Evolutionary conservation across 2,113 vertebrate species (phyloP).

Genomic region (Corythaixoides concolor): DNA sequence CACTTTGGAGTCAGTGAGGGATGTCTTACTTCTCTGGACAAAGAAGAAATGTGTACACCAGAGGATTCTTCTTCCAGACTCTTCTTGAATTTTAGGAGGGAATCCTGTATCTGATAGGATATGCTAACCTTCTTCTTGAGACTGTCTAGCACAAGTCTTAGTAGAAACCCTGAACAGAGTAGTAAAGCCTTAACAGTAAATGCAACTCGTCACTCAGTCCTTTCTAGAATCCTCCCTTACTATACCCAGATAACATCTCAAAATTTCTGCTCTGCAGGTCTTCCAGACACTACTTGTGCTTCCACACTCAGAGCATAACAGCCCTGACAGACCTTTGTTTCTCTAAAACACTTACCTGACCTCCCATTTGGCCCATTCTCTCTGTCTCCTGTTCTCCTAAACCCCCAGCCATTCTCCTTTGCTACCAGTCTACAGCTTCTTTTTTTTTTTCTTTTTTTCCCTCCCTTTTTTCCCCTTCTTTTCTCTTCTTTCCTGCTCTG

Average conservation of each 20-base stretch:
- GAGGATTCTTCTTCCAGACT: not conserved
- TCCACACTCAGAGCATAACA: accelerated
- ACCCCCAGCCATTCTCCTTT: not conserved
- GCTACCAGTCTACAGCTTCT: not conserved
- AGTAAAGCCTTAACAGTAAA: not conserved
- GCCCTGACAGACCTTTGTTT: not conserved
- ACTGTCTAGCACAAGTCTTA: not conserved
- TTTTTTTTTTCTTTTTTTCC: too few relatives aligned
- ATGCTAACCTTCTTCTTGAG: not conserved
- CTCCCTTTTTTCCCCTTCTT: not conserved
- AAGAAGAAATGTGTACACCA: not conserved
- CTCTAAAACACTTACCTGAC: not conserved
- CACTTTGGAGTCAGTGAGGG: not conserved
- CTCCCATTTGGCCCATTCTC: not conserved
- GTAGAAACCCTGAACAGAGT: not conserved
- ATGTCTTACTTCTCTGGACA: not conserved
- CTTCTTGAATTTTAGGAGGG: not conserved
- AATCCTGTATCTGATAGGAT: not conserved
- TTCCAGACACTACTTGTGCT: not conserved
- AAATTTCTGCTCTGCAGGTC: not conserved
- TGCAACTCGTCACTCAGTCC: not conserved
- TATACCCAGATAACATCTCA: not conserved
- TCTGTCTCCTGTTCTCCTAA: not conserved
- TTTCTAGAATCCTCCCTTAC: not conserved
- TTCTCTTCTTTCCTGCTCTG: not conserved